Base-by-base conservation (phyloP, 1,140 invertebrate species). In the Euschistus heros region DNA sequence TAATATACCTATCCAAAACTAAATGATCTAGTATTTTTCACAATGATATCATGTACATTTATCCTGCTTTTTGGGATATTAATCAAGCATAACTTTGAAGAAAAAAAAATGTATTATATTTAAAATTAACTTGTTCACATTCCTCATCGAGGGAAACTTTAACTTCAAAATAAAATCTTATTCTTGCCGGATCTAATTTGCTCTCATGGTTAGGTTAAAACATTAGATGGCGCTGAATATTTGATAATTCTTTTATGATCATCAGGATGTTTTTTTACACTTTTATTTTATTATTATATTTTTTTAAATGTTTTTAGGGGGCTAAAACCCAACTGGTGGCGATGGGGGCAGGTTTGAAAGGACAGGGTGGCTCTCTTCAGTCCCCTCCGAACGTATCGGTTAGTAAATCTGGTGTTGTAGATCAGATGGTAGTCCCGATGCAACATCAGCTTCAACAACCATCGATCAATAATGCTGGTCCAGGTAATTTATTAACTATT, bases 341-440 rank as follows among this genome's bases (percentile, higher is more conserved):
- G 67, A 87, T 87, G 72, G 77, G 80, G 67, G 77, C 85, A 69
- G 82, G 82, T 22, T 82, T 87, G 79, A 79, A 82, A 57, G 81
- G 83, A 73, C 55, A 57, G 75, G 89, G 89, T 72, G 85, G 86
- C 55, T 89, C 86, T 71, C 78, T 91, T 74, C 88, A 90, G 75
- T 89, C 87, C 52, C 87, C 87, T 57, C 87, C 87, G 14, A 89
- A 89, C 73, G 85, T 88, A 64, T 80, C 81, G 24, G 81, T 83
- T 18, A 80, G 80, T 30, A 84, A 84, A 71, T 72, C 72, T 55
- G 67, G 69, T 54, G 77, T 80, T 27, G 76, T 78, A 18, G 81
- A 82, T 72, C 78, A 79, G 63, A 79, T 80, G 77, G 78, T 79
- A 22, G 79, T 82, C 5, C 44, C 52, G 3, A 62, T 63, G 63